These are phyloP conservation scores for Sarcoramphus papa DNA, from an alignment of 2,797 vertebrate genomes.

Conservation along the genomic window DNA sequence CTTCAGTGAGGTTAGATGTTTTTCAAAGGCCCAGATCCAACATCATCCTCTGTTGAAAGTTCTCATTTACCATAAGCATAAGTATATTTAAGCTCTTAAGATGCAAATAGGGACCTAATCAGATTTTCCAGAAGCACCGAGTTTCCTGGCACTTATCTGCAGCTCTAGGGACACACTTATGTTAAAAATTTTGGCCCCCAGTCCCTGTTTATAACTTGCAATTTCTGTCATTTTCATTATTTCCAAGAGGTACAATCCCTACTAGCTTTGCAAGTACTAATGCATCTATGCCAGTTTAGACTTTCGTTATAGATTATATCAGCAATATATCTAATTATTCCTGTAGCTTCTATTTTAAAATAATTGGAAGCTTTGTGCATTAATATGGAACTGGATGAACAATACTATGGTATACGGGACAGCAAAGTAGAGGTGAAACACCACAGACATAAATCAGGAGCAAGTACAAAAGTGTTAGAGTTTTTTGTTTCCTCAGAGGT, in stretches of 20 bases:
- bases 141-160: not conserved
- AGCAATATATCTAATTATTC: not conserved
- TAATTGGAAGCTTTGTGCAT: not conserved
- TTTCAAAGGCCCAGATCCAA: not conserved
- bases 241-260: not conserved
- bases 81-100: not conserved
- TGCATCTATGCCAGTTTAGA: not conserved
- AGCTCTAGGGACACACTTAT: not conserved
- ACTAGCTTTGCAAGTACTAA: not conserved
- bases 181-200: not conserved
- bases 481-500: not conserved
- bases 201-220: not conserved
- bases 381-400: not conserved
- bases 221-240: not conserved
- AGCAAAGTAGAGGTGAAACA: not conserved
- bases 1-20: not conserved
- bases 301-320: not conserved
- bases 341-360: not conserved
- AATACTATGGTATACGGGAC: not conserved
- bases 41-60: not conserved
- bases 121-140: not conserved
- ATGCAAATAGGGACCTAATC: not conserved
- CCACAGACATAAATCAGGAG: not conserved
- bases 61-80: not conserved
- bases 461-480: not conserved